Evolutionary conservation across 2,888 invertebrate genomes (phyloP), one percentile per base, ranked within the genome.

Genomic region (Aproaerema taeniolella): DNA sequence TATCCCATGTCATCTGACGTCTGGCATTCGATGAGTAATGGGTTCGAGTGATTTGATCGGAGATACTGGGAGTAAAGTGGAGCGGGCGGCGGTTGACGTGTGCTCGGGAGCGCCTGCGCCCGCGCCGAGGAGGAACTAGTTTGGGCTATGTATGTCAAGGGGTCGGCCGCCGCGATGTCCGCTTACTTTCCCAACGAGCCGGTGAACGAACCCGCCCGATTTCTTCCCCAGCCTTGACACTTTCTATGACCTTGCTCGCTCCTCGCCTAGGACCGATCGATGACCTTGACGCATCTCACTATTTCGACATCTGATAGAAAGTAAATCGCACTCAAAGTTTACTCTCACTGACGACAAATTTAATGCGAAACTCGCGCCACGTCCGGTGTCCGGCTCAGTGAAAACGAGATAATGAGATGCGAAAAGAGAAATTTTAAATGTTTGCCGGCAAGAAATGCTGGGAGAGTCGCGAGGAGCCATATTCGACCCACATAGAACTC

Each of bases 391-490:
- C 73, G 72, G 64, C 58, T 63, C 51, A 81, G 85, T 83, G 86
- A 86, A 86, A 86, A 80, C 80, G 58, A 78, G 58, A 58, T 79
- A 85, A 83, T 82, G 78, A 80, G 71, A 85, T 83, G 81, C 81
- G 67, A 81, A 81, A 85, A 86, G 86, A 86, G 86, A 86, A 86
- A 86, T 81, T 83, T 82, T 64, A 74, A 82, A 80, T 78, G 72
- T 82, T 85, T 83, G 74, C 61, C 63, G 63, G 61, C 66, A 78
- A 76, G 81, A 83, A 83, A 83, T 71, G 77, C 61, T 73, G 75
- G 74, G 80, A 75, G 83, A 76, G 85, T 70, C 60, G 69, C 65
- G 72, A 71, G 65, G 70, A 79, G 67, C 73, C 70, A 71, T 72
- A 69, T 66, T 65, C 68, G 78, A 80, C 82, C 81, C 61, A 65